Conservation (phyloP, 2,797 vertebrate species). For the Amblyraja radiata region DNA sequence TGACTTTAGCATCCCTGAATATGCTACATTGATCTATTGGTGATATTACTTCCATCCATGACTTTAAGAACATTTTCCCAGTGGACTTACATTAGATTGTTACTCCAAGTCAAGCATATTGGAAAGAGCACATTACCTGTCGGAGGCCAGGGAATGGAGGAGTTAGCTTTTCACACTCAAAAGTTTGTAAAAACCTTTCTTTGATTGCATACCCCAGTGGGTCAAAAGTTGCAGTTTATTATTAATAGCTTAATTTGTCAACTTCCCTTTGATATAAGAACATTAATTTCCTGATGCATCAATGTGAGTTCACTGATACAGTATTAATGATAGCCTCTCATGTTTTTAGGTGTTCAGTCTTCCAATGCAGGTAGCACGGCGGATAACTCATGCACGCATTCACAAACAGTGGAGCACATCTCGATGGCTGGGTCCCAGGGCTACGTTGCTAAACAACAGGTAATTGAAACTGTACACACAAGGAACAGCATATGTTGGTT, state of each 20-base stretch:
- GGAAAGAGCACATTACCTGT: background rate
- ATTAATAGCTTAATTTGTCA: background rate
- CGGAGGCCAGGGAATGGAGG: background rate
- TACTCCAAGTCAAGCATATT: too few species aligned
- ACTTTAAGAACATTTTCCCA: too few species aligned
- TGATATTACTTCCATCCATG: too few species aligned
- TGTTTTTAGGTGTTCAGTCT: constrained; percentile 36
- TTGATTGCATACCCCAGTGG: background rate
- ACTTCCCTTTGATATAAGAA: background rate
- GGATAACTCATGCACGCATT: background rate
- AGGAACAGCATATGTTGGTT: too few species aligned
- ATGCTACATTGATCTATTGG: too few species aligned
- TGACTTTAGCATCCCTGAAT: too few species aligned
- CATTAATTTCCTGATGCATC: background rate
- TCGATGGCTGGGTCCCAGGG: constrained; percentile 29
- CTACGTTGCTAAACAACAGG: constrained; percentile 41
- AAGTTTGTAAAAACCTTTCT: background rate
- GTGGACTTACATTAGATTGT: too few species aligned
- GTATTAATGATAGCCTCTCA: background rate
- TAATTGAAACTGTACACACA: constrained; percentile 42
- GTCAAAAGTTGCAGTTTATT: background rate
- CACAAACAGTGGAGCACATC: background rate
- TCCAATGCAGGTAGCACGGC: constrained; percentile 41
- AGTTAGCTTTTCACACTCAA: background rate
- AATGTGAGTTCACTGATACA: background rate